Percentiles rank a stretch among this genome's conserved stretches.
These are phyloP conservation scores for Drosophila kambysellisi DNA, from an alignment of 2,888 invertebrate genomes.

Conservation along the genomic window DNA sequence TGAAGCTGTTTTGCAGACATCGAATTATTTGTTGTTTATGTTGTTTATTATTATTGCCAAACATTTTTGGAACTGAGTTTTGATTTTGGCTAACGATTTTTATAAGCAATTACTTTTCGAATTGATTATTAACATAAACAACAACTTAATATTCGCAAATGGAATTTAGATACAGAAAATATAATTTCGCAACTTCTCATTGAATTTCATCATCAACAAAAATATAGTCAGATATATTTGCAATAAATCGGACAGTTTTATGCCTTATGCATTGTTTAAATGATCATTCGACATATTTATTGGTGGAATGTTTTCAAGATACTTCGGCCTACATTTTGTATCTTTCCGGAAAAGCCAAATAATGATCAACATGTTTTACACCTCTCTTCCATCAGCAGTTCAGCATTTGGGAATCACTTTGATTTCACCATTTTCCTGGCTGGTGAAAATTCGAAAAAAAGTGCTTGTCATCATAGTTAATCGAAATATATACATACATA, in stretches of 20 bases:
- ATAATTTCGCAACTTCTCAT: neutral
- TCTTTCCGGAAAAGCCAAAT: conserved; percentile 32
- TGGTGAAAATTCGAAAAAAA: conserved; percentile 17
- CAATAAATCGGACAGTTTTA: conserved; percentile 23
- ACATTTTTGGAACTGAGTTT: neutral
- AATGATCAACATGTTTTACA: conserved; percentile 26
- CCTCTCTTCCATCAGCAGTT: conserved; percentile 12
- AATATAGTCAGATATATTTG: neutral
- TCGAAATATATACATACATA: conserved; percentile 50
- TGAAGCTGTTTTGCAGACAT: neutral
- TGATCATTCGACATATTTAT: conserved; percentile 43
- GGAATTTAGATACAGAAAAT: neutral
- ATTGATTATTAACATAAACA: neutral
- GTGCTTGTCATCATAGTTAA: conserved; percentile 61
- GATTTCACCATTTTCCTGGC: conserved; percentile 42
- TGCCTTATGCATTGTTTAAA: conserved; percentile 34
- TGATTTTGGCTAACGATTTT: neutral
- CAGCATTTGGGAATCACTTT: conserved; percentile 13
- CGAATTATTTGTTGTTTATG: neutral
- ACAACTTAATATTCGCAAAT: neutral
- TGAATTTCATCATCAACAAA: neutral
- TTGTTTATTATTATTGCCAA: neutral
- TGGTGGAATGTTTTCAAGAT: conserved; percentile 23
- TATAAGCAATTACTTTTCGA: neutral
- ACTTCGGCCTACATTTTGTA: conserved; percentile 19